Percentiles rank a stretch among this genome's conserved stretches.
Evolutionary conservation across 2,113 vertebrate genomes (phyloP).

Genomic region (Neodon shergylaensis): DNA sequence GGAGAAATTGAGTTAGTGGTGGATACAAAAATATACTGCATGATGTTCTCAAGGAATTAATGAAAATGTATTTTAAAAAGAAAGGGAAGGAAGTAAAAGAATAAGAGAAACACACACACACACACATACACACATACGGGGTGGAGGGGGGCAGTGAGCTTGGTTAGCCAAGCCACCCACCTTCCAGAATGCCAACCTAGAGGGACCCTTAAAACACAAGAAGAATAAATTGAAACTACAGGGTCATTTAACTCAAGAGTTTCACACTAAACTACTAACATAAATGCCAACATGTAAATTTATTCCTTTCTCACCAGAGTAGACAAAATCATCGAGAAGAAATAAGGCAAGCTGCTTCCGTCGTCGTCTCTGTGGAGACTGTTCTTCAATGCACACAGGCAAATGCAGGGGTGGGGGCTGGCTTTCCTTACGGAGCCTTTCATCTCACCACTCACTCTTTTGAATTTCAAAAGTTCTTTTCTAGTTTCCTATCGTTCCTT

Average conservation of each 20-base stretch:
- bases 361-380: not conserved
- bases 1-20: no score
- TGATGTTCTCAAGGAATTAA: not conserved
- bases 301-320: conserved; percentile 33
- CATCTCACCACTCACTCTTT: conserved; percentile 1
- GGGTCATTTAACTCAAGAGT: conserved; percentile 34
- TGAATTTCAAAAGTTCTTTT: conserved; percentile 52
- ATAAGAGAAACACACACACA: not conserved
- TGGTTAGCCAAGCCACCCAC: not conserved
- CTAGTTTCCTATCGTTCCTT: conserved; percentile 29
- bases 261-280: conserved; percentile 33
- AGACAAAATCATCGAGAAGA: conserved; percentile 40
- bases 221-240: conserved; percentile 32
- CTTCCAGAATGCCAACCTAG: not conserved
- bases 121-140: no score
- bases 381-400: not conserved
- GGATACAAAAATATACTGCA: not conserved
- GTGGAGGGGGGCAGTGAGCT: no score
- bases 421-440: not conserved
- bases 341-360: conserved; percentile 34
- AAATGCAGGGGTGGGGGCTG: not conserved
- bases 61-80: not conserved
- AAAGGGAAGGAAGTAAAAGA: not conserved
- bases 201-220: not conserved
- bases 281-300: conserved; percentile 30